Conservation (phyloP, 2,888 invertebrate genomes). For the Lucinisca nassula region DNA sequence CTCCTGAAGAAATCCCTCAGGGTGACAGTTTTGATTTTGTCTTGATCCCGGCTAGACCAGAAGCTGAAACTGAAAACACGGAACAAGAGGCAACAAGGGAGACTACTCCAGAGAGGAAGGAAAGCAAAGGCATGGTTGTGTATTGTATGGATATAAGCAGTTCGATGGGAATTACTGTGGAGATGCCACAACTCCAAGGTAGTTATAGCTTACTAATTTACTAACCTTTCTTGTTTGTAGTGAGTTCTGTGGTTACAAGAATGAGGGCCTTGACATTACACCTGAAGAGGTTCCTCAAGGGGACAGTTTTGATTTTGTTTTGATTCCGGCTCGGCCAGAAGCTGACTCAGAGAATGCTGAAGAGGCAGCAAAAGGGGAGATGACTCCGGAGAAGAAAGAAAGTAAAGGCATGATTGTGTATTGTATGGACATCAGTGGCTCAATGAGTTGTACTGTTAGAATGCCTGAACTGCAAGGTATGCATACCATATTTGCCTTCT, state of each 20-base stretch:
- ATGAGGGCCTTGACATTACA: constrained; percentile 72
- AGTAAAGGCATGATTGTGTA: constrained; percentile 80
- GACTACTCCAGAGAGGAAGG: constrained; percentile 15
- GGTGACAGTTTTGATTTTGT: constrained; percentile 80
- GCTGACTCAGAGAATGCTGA: constrained; percentile 47
- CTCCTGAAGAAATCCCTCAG: constrained; percentile 78
- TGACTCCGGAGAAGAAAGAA: constrained; percentile 65
- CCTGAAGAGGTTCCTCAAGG: constrained; percentile 80
- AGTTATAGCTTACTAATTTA: neutral
- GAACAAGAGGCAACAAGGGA: constrained; percentile 18
- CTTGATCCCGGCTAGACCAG: constrained; percentile 69
- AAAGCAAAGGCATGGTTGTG: constrained; percentile 64
- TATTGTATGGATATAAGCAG: constrained; percentile 78
- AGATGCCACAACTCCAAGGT: constrained; percentile 65
- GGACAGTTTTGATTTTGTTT: constrained; percentile 80
- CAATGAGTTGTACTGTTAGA: constrained; percentile 74
- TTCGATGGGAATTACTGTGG: constrained; percentile 64
- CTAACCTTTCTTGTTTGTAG: constrained; percentile 30
- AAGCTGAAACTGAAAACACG: constrained; percentile 37
- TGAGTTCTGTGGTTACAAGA: constrained; percentile 70
- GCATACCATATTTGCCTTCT: no score
- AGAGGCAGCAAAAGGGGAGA: constrained; percentile 57
- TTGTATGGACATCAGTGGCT: constrained; percentile 84
- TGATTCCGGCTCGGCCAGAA: constrained; percentile 70
- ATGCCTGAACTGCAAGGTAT: constrained; percentile 81